phyloP scores from a whole-genome alignment of 2,113 vertebrate species.

The Aspidoscelis tigris region DNA sequence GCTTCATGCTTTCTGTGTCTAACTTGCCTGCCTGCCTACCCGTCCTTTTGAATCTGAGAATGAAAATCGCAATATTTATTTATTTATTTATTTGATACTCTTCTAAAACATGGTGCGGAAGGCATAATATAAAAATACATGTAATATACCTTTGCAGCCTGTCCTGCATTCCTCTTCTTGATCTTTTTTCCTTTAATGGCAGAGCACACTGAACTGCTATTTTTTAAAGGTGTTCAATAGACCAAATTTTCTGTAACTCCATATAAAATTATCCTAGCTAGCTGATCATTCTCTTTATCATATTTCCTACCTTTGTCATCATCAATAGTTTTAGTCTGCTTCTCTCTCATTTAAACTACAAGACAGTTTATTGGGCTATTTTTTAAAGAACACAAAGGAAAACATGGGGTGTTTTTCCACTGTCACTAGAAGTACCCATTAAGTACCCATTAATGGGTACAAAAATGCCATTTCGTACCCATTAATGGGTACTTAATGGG shows the following conservation, averaged over 20 bases:
- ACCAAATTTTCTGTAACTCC: background rate
- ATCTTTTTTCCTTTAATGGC: background rate
- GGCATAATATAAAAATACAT: too few relatives aligned
- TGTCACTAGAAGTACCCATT: too few relatives aligned
- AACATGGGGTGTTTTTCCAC: background rate
- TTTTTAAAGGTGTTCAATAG: background rate
- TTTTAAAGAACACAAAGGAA: background rate
- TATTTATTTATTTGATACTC: too few relatives aligned
- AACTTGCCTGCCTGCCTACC: too few relatives aligned
- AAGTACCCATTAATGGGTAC: too few relatives aligned
- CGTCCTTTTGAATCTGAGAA: background rate
- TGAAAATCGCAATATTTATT: background rate
- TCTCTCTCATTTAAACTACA: background rate
- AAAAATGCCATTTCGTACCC: too few relatives aligned
- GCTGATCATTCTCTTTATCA: background rate
- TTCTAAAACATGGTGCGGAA: too few relatives aligned
- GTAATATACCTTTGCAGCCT: too few relatives aligned
- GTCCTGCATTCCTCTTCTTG: background rate
- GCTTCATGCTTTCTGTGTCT: too few relatives aligned
- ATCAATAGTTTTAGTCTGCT: background rate
- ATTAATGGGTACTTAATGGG: too few relatives aligned
- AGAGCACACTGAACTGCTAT: background rate
- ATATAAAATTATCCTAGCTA: background rate
- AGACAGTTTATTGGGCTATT: background rate
- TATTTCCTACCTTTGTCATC: background rate